phyloP scores from a whole-genome alignment of 2,113 vertebrate species.

The Lonchura striata region DNA sequence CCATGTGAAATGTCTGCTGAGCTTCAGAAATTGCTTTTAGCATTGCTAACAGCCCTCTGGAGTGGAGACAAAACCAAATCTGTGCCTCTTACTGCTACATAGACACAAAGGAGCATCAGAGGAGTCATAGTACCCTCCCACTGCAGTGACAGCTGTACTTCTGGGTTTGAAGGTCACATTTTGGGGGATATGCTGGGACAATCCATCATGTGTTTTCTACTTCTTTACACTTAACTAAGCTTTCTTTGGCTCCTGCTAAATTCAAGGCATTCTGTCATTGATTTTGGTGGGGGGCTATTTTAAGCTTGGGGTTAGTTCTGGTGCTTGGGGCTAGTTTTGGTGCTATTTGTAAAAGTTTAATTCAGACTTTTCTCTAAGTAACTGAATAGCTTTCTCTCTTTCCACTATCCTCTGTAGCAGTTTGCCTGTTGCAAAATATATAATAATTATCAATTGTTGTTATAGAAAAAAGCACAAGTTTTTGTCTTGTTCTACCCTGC shows the following conservation, averaged over 20 bases:
- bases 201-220: not conserved
- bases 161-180: not conserved
- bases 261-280: not conserved
- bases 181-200: not conserved
- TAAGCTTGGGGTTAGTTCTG: slow-evolving; percentile 33
- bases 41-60: not conserved
- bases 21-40: slow-evolving; percentile 10
- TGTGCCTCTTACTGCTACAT: not conserved
- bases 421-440: slow-evolving; percentile 24
- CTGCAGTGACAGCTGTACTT: not conserved
- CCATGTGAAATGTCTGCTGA: slow-evolving; percentile 19
- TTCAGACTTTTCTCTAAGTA: not conserved
- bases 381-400: not conserved
- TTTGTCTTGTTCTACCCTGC: not conserved
- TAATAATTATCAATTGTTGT: not conserved
- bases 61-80: slow-evolving; percentile 8
- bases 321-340: slow-evolving; percentile 61
- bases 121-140: not conserved
- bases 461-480: slow-evolving; percentile 54
- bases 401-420: not conserved
- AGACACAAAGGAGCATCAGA: not conserved
- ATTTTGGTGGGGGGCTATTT: not conserved
- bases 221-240: slow-evolving; percentile 26
- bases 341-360: slow-evolving; percentile 58
- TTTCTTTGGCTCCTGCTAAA: not conserved